Percentiles rank a stretch among this genome's conserved stretches.
Conservation (phyloP, 2,888 invertebrate genomes). For the Orchesella flavescens region DNA sequence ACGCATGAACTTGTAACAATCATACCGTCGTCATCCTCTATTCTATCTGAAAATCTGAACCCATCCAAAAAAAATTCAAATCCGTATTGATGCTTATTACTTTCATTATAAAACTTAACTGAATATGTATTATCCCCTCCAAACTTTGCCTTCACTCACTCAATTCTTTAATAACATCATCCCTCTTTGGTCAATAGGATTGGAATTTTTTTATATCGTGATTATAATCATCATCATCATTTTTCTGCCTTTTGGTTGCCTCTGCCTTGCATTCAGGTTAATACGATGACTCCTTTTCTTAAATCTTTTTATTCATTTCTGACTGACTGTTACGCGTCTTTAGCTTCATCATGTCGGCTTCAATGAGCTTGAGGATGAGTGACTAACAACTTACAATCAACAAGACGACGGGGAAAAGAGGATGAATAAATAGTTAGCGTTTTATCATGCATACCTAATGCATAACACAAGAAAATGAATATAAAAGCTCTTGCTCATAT, state of each 20-base stretch:
- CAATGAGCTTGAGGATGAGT: constrained; percentile 58
- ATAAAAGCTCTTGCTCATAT: neutral
- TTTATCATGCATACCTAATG: constrained; percentile 50
- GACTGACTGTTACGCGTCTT: constrained; percentile 51
- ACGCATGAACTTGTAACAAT: neutral
- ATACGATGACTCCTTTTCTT: constrained; percentile 48
- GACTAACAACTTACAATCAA: constrained; percentile 61
- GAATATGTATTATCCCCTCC: constrained; percentile 27
- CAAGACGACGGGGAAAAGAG: constrained; percentile 38
- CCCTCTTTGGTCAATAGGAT: constrained; percentile 44
- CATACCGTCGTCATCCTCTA: neutral
- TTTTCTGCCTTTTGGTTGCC: neutral
- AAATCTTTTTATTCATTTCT: constrained; percentile 13
- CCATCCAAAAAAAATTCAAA: constrained; percentile 3
- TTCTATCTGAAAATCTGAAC: neutral
- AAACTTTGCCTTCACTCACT: constrained; percentile 25
- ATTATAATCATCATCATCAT: constrained; percentile 54
- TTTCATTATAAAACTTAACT: constrained; percentile 40
- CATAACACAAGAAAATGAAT: constrained; percentile 14
- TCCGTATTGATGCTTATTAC: neutral
- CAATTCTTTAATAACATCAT: constrained; percentile 39
- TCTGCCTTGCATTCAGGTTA: constrained; percentile 47
- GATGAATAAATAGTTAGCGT: constrained; percentile 18
- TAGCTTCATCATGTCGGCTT: constrained; percentile 63
- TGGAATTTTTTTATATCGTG: constrained; percentile 41